Evolutionary conservation across 2,113 vertebrate species (phyloP).

Genomic region (Delphinus delphis): DNA sequence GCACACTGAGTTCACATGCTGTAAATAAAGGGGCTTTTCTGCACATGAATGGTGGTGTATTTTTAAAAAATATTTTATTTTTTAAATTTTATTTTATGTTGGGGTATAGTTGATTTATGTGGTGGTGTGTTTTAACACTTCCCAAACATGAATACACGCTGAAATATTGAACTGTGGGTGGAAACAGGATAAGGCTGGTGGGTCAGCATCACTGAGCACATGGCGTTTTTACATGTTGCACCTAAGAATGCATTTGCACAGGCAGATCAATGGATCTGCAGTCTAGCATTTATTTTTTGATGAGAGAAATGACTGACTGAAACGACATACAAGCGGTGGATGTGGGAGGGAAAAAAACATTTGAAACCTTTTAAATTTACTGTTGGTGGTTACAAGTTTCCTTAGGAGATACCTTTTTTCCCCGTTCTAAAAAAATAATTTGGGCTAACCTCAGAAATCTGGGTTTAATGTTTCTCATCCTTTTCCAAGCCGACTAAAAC

Average conservation of each 20-base stretch:
- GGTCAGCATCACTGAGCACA: background rate
- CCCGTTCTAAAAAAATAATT: constrained; percentile 71
- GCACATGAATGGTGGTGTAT: background rate
- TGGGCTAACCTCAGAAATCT: constrained; percentile 81
- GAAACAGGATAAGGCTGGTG: background rate
- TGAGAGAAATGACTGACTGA: constrained; percentile 61
- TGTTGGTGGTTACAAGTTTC: constrained; percentile 75
- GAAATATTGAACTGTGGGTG: background rate
- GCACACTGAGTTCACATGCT: background rate
- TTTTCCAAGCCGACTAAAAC: constrained; percentile 83
- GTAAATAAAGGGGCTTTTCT: background rate
- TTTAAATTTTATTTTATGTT: background rate
- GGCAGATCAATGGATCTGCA: background rate
- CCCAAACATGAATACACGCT: background rate
- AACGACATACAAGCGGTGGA: constrained; percentile 42
- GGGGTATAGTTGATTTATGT: background rate
- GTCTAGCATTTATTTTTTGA: constrained; percentile 35
- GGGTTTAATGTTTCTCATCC: constrained; percentile 74
- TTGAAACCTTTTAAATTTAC: constrained; percentile 73
- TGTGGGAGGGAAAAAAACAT: constrained; percentile 10
- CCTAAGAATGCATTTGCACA: background rate
- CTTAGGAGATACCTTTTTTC: constrained; percentile 69
- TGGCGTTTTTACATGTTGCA: background rate
- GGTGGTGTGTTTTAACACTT: background rate
- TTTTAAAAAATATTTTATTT: background rate